A percentile compares a stretch with the other conserved stretches of the same genome.
These are phyloP conservation scores for Rotaria macrura DNA, from an alignment of 2,888 invertebrate species.

Conservation along the genomic window DNA sequence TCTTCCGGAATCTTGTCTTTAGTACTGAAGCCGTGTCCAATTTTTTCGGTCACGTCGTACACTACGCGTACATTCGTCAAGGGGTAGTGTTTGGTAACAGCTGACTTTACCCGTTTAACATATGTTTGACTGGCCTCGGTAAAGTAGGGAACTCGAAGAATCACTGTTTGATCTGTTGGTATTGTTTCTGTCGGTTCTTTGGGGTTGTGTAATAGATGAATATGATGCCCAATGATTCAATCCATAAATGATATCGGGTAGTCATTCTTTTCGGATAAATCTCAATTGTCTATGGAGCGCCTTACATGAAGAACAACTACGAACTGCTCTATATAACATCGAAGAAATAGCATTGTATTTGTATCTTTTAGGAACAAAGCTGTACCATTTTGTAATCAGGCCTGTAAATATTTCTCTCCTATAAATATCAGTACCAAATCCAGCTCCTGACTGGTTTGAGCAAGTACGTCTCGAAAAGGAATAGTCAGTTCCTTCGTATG, in stretches of 20 bases:
- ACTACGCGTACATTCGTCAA: too few relatives aligned
- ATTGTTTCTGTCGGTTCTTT: too few relatives aligned
- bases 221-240: too few relatives aligned
- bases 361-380: neutral
- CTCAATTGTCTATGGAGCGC: neutral
- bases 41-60: too few relatives aligned
- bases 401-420: neutral
- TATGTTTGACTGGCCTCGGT: too few relatives aligned
- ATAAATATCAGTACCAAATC: neutral
- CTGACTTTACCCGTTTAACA: too few relatives aligned
- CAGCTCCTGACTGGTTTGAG: neutral
- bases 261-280: neutral
- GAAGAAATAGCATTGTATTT: neutral
- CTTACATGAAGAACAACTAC: neutral
- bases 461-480: neutral
- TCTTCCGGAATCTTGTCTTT: too few relatives aligned
- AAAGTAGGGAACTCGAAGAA: too few relatives aligned
- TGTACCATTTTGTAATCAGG: neutral
- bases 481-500: neutral
- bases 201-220: too few relatives aligned
- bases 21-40: too few relatives aligned
- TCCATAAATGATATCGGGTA: neutral
- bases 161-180: too few relatives aligned
- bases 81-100: too few relatives aligned
- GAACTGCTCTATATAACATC: neutral